Conservation (phyloP, 2,113 vertebrate genomes). For the Azemiops feae region DNA sequence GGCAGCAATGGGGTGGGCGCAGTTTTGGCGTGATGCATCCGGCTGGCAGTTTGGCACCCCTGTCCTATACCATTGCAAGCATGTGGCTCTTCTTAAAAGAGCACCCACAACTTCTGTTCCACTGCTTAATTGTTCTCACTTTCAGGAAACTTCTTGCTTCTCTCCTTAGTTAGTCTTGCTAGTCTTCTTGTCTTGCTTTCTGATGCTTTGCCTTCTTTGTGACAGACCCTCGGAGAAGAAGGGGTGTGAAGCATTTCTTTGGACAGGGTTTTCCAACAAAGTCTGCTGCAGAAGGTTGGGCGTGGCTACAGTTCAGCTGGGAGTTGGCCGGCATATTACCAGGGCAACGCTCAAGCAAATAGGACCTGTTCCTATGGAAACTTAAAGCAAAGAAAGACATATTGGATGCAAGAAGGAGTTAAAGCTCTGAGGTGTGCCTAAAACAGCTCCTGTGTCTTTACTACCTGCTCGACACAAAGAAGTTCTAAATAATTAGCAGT, state of each 20-base stretch:
- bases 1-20: too few relatives aligned
- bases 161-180: not conserved
- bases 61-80: not conserved
- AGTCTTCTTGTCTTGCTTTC: not conserved
- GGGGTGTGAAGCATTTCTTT: slow-evolving; percentile 20
- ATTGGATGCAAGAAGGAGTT: not conserved
- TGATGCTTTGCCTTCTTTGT: not conserved
- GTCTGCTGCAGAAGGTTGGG: slow-evolving; percentile 38
- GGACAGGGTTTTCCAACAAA: not conserved
- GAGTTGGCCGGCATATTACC: slow-evolving; percentile 25
- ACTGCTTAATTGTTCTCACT: not conserved
- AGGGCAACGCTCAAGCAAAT: slow-evolving; percentile 51
- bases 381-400: slow-evolving; percentile 32
- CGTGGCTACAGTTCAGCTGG: slow-evolving; percentile 29
- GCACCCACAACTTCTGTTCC: not conserved
- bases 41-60: too few relatives aligned
- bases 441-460: not conserved
- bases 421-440: not conserved
- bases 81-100: not conserved
- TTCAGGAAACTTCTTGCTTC: not conserved
- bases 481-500: not conserved
- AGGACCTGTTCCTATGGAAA: slow-evolving; percentile 46
- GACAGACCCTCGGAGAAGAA: not conserved
- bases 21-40: too few relatives aligned
- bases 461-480: not conserved